Percentiles rank a stretch among this genome's conserved stretches.
phyloP scores from a whole-genome alignment of 2,113 vertebrate species.

The Setophaga petechia region DNA sequence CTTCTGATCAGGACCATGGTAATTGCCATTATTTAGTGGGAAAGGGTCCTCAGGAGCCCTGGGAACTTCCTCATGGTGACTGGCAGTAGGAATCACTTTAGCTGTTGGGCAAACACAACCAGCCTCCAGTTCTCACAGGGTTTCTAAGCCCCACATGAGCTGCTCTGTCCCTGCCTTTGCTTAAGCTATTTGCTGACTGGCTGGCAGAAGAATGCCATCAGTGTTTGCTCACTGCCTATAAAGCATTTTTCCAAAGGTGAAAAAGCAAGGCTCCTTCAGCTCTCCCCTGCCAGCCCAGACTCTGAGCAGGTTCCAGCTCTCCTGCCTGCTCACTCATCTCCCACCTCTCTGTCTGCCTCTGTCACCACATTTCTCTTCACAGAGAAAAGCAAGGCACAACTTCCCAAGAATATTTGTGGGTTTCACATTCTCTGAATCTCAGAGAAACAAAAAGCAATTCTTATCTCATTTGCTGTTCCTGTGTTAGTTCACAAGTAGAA shows the following conservation, averaged over 20 bases:
- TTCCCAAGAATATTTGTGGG: no score
- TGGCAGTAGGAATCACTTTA: constrained; percentile 49
- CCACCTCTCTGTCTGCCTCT: background rate
- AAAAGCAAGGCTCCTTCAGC: background rate
- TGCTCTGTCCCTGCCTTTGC: background rate
- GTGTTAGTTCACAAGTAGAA: no score
- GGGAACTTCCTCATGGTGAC: constrained; percentile 28
- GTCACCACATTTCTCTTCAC: no score
- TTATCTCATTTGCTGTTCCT: no score
- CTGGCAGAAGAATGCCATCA: background rate
- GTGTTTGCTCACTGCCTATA: background rate
- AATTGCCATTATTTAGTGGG: constrained; percentile 22
- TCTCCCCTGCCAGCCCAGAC: background rate
- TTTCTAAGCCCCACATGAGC: background rate
- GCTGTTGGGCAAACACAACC: constrained; percentile 45
- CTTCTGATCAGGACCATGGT: constrained; percentile 20
- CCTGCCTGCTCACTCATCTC: background rate
- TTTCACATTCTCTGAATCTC: no score
- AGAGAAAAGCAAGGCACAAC: no score
- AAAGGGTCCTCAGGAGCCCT: background rate
- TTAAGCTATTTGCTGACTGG: background rate
- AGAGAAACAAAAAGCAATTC: no score
- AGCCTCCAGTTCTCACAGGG: constrained; percentile 37
- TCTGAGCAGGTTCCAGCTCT: background rate
- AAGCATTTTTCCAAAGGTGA: constrained; percentile 21